Evolutionary conservation across 2,888 invertebrate species (phyloP).

Genomic region (Prosopocoilus inquinatus): DNA sequence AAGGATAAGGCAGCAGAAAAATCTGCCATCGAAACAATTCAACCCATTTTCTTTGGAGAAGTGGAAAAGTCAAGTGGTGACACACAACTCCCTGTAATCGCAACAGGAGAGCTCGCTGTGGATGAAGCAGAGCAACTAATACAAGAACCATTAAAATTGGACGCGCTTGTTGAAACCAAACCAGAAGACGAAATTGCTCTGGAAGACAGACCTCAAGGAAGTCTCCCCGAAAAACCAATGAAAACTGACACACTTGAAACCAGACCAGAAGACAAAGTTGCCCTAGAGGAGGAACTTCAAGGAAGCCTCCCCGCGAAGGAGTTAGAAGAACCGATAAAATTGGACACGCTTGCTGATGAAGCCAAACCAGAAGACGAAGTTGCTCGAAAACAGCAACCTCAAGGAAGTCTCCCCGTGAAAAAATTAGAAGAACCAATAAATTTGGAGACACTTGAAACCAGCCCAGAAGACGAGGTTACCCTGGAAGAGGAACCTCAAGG

Average conservation of each 20-base stretch:
- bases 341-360: background rate
- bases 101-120: background rate
- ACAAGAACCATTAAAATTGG: conserved; percentile 5
- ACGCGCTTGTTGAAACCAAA: background rate
- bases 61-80: too few species aligned
- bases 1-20: background rate
- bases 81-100: too few species aligned
- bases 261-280: background rate
- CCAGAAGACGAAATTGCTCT: background rate
- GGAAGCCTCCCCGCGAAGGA: background rate
- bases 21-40: too few species aligned
- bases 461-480: background rate
- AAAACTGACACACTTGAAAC: background rate
- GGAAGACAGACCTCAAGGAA: background rate
- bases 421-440: background rate
- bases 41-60: too few species aligned
- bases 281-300: background rate
- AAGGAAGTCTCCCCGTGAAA: background rate
- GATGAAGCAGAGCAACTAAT: background rate
- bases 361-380: background rate
- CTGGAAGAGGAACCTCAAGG: background rate
- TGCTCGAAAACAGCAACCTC: background rate
- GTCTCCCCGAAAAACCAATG: background rate
- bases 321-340: background rate
- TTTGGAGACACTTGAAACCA: background rate